Conservation (phyloP, 2,888 invertebrate species). For the Biston betularia region DNA sequence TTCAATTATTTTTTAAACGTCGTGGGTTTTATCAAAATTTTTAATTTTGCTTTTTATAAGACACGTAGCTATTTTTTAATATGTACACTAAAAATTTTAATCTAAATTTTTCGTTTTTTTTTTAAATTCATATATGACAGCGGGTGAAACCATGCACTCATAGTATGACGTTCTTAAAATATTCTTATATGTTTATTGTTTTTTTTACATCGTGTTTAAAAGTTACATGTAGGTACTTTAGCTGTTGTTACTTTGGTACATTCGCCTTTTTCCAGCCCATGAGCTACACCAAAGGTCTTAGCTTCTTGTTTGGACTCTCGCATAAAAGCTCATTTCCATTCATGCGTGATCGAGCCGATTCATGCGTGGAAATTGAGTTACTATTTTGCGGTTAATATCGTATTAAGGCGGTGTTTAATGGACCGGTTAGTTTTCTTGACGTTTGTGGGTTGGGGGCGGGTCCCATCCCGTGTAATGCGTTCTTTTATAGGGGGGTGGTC, state of each 20-base stretch:
- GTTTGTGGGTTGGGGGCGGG: constrained; percentile 4
- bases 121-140: no score
- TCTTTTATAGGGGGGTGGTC: neutral
- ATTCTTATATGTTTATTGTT: no score
- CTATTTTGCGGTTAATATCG: constrained; percentile 30
- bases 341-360: constrained; percentile 21
- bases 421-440: constrained; percentile 22
- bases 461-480: neutral
- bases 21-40: no score
- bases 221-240: neutral
- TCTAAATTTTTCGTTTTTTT: no score
- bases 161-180: no score
- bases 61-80: no score
- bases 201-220: no score
- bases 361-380: constrained; percentile 31
- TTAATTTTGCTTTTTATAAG: no score
- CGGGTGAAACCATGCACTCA: no score
- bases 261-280: constrained; percentile 21
- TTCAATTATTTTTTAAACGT: no score
- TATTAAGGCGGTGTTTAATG: constrained; percentile 29
- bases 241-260: constrained; percentile 7
- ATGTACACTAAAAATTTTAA: no score
- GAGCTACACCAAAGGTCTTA: constrained; percentile 19
- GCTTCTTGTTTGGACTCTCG: constrained; percentile 21
- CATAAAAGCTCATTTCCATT: constrained; percentile 24